These are phyloP conservation scores for Hirtodrosophila histrioides DNA, from an alignment of 2,888 invertebrate species.

Conservation along the genomic window DNA sequence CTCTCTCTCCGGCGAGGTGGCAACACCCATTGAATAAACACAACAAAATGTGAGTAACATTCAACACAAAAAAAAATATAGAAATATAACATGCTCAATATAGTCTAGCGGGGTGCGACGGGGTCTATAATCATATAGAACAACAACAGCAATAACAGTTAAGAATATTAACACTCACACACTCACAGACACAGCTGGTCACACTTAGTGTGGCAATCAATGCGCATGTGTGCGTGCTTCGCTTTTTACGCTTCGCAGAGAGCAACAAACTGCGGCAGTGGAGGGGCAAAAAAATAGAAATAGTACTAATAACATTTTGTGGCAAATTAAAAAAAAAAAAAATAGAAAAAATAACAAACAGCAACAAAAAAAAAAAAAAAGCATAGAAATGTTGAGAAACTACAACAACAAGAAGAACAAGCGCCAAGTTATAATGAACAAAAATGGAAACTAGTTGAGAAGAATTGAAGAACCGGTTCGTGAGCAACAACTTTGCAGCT, in stretches of 20 bases:
- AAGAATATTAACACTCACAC: slow-evolving; percentile 64
- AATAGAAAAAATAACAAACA: slow-evolving; percentile 13
- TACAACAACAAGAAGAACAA: slow-evolving; percentile 28
- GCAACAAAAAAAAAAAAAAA: slow-evolving; percentile 27
- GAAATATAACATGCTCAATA: slow-evolving; percentile 38
- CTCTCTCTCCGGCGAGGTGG: slow-evolving; percentile 1
- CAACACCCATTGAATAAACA: slow-evolving; percentile 69
- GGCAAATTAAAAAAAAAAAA: slow-evolving; percentile 45
- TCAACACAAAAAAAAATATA: slow-evolving; percentile 25
- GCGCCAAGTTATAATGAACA: slow-evolving; percentile 68
- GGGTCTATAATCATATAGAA: slow-evolving; percentile 41
- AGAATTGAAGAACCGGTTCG: slow-evolving; percentile 68
- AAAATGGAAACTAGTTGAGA: slow-evolving; percentile 75
- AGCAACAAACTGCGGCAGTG: slow-evolving; percentile 25
- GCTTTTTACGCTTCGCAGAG: slow-evolving; percentile 64
- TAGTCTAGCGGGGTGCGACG: slow-evolving; percentile 21
- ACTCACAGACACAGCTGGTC: slow-evolving; percentile 21
- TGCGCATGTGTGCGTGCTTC: slow-evolving; percentile 76
- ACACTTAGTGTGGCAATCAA: slow-evolving; percentile 43
- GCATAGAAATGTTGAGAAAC: slow-evolving; percentile 57
- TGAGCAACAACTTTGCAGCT: slow-evolving; percentile 58
- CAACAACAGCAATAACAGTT: slow-evolving; percentile 60
- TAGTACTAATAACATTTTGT: slow-evolving; percentile 59
- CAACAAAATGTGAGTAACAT: slow-evolving; percentile 46
- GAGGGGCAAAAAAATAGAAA: slow-evolving; percentile 12